Evolutionary conservation across 2,797 vertebrate genomes (phyloP), one percentile per base, ranked within the genome.

Genomic region (Dendrocincla tyrannina): DNA sequence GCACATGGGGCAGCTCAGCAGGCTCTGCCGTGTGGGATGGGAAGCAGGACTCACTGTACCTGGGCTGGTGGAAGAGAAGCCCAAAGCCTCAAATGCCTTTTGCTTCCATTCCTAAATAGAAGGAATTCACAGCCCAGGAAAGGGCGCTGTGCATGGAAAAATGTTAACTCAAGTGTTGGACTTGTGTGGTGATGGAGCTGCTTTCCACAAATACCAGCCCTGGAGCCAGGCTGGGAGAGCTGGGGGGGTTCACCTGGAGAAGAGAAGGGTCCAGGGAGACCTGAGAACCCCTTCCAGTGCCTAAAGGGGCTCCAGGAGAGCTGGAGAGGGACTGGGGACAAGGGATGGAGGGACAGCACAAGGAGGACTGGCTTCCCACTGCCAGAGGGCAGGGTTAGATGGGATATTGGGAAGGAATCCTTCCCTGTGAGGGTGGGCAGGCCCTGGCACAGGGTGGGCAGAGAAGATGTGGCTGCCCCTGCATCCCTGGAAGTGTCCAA

Each of bases 371-470:
- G 39, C 13, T 79, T 85, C 9, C 44, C 39, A 30, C 0, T 81
- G 53, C 4, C 69, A 30, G 25, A 15, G 69, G 15, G 9, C 63
- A 56, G 49, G 23, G 11, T 0, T 16, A 2, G 56, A 1, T 69
- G 63, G 42, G 42, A 37, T 1, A 6, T 7, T 62, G 56, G 56
- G 63, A 2, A 17, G 42, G 7, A n/a, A 42, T 55, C 7, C 0
- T 3, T 68, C 8, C 10, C 41, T 82, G 32, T 0, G 1, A 55
- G 35, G 18, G 39, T 23, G 33, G 14, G 0, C 0, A 80, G 28
- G 28, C 2, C 19, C 60, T 80, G 85, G 60, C 44, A 46, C 28
- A 50, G 52, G 28, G 7, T 35, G 20, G 5, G 30, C 77, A 81
- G 25, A 62, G 55, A 0, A 47, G 62, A 41, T 68, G 63, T 2